Percentiles rank a stretch among this genome's conserved stretches.
These are phyloP conservation scores for Drosophila sechellia DNA, from an alignment of 1,140 invertebrate genomes.

Conservation along the genomic window DNA sequence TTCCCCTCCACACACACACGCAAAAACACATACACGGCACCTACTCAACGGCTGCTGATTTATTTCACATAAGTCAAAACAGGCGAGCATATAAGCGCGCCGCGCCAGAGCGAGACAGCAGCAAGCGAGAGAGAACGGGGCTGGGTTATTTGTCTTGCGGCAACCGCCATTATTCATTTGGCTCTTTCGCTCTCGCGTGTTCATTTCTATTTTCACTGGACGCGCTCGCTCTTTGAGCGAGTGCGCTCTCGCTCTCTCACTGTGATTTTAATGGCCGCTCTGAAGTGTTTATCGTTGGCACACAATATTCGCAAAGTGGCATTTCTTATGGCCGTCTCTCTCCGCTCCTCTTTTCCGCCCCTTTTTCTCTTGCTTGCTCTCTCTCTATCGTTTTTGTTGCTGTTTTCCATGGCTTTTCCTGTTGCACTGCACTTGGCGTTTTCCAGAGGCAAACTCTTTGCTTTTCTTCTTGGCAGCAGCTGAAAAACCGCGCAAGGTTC, in stretches of 20 bases:
- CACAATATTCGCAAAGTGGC: constrained; percentile 83
- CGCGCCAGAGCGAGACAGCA: constrained; percentile 51
- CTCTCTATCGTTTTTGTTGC: constrained; percentile 30
- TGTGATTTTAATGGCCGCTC: constrained; percentile 84
- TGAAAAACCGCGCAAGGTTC: constrained; percentile 78
- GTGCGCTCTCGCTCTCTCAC: constrained; percentile 56
- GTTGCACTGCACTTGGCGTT: constrained; percentile 65
- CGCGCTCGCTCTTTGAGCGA: constrained; percentile 26
- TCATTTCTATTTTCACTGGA: constrained; percentile 54
- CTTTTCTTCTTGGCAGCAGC: constrained; percentile 79
- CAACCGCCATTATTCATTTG: constrained; percentile 84
- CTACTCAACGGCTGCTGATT: constrained; percentile 62
- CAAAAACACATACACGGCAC: constrained; percentile 16
- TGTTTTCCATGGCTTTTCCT: constrained; percentile 44
- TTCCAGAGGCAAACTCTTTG: constrained; percentile 33
- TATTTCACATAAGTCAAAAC: constrained; percentile 82
- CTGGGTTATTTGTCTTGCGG: constrained; percentile 84
- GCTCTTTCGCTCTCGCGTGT: constrained; percentile 49
- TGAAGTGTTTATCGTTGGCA: constrained; percentile 85
- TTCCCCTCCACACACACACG: constrained; percentile 41
- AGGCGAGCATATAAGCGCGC: constrained; percentile 65
- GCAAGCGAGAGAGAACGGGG: constrained; percentile 61
- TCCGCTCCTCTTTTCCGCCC: constrained; percentile 48
- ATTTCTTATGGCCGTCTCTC: constrained; percentile 72
- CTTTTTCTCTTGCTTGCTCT: constrained; percentile 62